Evolutionary conservation across 1,140 invertebrate genomes (phyloP), one percentile per base, ranked within the genome.

Genomic region (Lethrus apterus): DNA sequence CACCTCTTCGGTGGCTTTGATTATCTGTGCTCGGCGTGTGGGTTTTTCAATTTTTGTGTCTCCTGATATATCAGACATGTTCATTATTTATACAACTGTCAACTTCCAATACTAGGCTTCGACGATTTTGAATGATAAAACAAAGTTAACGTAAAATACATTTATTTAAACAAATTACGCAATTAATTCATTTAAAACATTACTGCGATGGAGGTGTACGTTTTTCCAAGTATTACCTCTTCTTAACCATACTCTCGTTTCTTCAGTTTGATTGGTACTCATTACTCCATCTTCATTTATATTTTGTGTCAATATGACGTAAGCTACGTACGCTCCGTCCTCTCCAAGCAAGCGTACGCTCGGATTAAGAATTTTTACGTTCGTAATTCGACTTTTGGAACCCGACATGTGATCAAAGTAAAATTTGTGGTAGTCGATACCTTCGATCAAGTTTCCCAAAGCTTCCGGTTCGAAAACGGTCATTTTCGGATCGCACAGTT

Each of bases 401-500:
- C n/a, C n/a, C n/a, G n/a, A 23, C 4, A 42, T 3, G n/a, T 42
- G 24, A 42, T 42, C 40, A 21, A 42, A 42, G 24, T 21, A 10
- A 17, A 23, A 42, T 17, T 42, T 42, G 15, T 42, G 40, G 15
- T 42, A 42, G 29, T 42, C 40, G 40, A 42, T 29, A 15, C 40
- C 40, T 29, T 42, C 40, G 21, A 42, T 42, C 15, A 42, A 17
- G 18, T 42, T 42, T 29, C 40, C 40, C 21, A 42, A 17, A 10
- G 40, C 17, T 42, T 42, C 40, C 9, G 40, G 40, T 29, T 42
- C 40, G 14, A 42, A 42, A 14, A 24, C 21, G 13, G 40, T 29
- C 23, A 42, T 10, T 8, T 42, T 42, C 2, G 13, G n/a, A 14
- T 42, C 40, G 23, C 40, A 42, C 10, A 42, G 14, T 9, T 42